phyloP scores from a whole-genome alignment of 2,113 vertebrate genomes.

The Xyrauchen texanus region DNA sequence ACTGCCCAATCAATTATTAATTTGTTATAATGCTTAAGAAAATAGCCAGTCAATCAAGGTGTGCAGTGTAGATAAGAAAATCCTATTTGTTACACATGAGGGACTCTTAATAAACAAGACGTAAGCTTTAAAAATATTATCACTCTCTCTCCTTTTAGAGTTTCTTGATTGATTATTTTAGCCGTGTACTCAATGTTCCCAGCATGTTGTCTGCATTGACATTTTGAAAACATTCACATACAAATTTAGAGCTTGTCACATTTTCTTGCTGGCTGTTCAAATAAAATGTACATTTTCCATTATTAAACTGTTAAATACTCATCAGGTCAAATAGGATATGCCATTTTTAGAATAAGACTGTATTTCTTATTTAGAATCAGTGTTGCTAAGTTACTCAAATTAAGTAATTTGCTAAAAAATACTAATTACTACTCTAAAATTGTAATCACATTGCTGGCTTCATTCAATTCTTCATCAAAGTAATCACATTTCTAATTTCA shows the following conservation, averaged over 20 bases:
- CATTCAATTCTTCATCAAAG: no score
- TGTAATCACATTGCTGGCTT: no score
- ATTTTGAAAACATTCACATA: background rate
- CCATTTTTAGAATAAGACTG: no score
- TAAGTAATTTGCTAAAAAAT: no score
- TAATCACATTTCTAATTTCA: no score
- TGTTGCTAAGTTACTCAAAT: no score
- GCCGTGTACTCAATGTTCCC: slow-evolving; percentile 4
- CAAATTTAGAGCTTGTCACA: background rate
- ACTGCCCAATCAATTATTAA: slow-evolving; percentile 5
- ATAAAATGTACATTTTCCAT: no score
- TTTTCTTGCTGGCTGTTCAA: background rate
- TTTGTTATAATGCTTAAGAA: slow-evolving; percentile 23
- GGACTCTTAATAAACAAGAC: slow-evolving; percentile 12
- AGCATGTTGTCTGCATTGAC: background rate
- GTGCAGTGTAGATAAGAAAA: slow-evolving; percentile 35
- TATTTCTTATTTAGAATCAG: no score
- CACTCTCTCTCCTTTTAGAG: background rate
- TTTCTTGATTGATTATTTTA: background rate
- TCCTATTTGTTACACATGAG: slow-evolving; percentile 46
- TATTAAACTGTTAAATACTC: no score
- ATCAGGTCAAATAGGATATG: no score
- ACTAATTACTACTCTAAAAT: no score
- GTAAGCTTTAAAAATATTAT: slow-evolving; percentile 3
- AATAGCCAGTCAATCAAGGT: slow-evolving; percentile 9